Conservation (phyloP, 2,113 vertebrate genomes). For the Cyanoramphus novaezelandiae region DNA sequence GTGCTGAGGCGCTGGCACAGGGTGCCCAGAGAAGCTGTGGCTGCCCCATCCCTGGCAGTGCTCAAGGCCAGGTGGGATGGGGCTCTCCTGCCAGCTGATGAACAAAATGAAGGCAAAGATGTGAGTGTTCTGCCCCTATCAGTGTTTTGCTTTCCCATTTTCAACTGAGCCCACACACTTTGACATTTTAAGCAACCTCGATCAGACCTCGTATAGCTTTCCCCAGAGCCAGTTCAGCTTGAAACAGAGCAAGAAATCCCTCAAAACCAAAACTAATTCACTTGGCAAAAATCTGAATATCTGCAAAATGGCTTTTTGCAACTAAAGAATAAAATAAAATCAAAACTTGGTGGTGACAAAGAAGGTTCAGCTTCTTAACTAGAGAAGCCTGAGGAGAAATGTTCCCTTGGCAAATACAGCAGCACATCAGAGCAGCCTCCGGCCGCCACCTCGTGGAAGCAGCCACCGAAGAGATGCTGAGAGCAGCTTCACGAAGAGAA, state of each 20-base stretch:
- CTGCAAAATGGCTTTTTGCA: not conserved
- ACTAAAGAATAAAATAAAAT: not conserved
- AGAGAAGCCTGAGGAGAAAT: fast-evolving
- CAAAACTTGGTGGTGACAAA: not conserved
- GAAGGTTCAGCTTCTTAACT: not conserved
- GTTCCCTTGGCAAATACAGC: not conserved
- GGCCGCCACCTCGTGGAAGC: slow-evolving; percentile 50
- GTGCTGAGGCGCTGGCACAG: not conserved
- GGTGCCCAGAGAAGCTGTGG: not conserved
- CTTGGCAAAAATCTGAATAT: not conserved
- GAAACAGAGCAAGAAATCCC: not conserved
- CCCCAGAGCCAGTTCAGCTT: not conserved
- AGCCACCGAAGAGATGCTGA: fast-evolving
- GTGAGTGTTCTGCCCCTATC: not conserved
- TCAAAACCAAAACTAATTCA: fast-evolving
- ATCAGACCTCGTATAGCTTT: not conserved
- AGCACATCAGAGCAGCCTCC: not conserved
- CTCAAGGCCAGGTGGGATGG: not conserved
- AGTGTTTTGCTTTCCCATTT: not conserved
- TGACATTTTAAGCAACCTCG: not conserved
- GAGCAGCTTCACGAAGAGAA: not conserved
- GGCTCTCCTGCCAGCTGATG: not conserved
- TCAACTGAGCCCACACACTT: not conserved
- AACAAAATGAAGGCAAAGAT: not conserved
- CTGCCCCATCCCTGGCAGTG: not conserved